Percentiles rank a stretch among this genome's conserved stretches.
phyloP scores from a whole-genome alignment of 1,140 invertebrate genomes.

The Palaemon carinicauda region DNA sequence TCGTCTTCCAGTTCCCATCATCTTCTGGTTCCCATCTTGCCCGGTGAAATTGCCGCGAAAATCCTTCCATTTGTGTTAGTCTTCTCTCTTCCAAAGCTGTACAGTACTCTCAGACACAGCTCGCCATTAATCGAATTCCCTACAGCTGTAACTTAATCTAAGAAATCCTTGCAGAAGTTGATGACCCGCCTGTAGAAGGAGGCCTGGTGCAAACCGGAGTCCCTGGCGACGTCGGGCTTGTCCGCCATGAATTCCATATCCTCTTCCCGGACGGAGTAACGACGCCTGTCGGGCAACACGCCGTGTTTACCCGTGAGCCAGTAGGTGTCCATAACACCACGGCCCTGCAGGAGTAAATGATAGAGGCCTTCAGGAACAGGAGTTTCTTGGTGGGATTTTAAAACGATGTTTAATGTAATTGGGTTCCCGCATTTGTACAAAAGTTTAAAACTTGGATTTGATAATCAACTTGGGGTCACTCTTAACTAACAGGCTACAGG shows the following conservation, averaged over 20 bases:
- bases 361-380: constrained; percentile 54
- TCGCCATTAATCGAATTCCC: not conserved
- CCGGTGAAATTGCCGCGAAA: no score
- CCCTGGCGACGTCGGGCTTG: constrained; percentile 17
- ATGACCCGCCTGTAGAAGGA: constrained; percentile 32
- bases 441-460: no score
- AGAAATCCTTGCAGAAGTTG: constrained; percentile 19
- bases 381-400: not conserved
- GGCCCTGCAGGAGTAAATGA: constrained; percentile 60
- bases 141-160: not conserved
- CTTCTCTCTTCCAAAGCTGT: no score
- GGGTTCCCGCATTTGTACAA: no score
- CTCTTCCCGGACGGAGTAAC: constrained; percentile 26
- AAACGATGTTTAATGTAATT: no score
- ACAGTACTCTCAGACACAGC: no score
- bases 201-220: not conserved
- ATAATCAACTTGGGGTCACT: no score
- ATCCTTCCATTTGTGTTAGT: no score
- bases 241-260: constrained; percentile 49
- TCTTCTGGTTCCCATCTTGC: no score
- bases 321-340: constrained; percentile 64
- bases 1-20: no score
- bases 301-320: constrained; percentile 72
- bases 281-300: constrained; percentile 64
- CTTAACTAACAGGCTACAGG: no score